These are phyloP conservation scores for Hypomecis punctinalis DNA, from an alignment of 2,888 invertebrate species.

Conservation along the genomic window DNA sequence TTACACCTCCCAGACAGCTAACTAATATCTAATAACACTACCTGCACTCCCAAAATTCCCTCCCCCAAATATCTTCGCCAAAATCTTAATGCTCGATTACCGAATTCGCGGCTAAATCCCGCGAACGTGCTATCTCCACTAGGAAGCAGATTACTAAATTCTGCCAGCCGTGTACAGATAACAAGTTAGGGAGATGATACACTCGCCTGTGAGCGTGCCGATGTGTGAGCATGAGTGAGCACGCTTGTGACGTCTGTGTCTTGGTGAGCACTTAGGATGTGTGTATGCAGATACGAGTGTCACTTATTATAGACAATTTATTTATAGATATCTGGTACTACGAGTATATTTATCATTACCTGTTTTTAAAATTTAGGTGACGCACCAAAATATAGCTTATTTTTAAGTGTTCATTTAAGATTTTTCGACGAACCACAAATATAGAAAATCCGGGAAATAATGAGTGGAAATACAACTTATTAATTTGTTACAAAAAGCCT, in stretches of 20 bases:
- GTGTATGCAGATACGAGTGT: not conserved
- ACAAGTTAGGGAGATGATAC: slow-evolving; percentile 34
- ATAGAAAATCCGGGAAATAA: too few species aligned
- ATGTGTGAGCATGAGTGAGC: slow-evolving; percentile 14
- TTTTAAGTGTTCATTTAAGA: too few species aligned
- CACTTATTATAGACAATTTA: too few species aligned
- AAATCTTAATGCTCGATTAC: slow-evolving; percentile 65
- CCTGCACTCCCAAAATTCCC: slow-evolving; percentile 23
- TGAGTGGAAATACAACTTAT: too few species aligned
- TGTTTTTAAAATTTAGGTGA: too few species aligned
- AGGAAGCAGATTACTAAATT: slow-evolving; percentile 67
- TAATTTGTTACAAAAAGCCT: too few species aligned
- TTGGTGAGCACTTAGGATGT: not conserved
- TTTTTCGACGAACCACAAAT: too few species aligned
- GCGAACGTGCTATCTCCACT: slow-evolving; percentile 63
- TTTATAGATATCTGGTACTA: too few species aligned
- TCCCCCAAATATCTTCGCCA: slow-evolving; percentile 9
- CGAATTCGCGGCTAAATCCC: slow-evolving; percentile 63
- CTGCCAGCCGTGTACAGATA: slow-evolving; percentile 56
- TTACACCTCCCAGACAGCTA: not conserved
- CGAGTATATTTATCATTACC: too few species aligned
- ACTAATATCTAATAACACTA: not conserved
- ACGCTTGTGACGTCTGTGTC: slow-evolving; percentile 6
- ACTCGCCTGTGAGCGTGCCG: slow-evolving; percentile 2
- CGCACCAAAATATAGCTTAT: too few species aligned